Conservation (phyloP, 2,113 vertebrate genomes). For the Protobothrops flavoviridis region DNA sequence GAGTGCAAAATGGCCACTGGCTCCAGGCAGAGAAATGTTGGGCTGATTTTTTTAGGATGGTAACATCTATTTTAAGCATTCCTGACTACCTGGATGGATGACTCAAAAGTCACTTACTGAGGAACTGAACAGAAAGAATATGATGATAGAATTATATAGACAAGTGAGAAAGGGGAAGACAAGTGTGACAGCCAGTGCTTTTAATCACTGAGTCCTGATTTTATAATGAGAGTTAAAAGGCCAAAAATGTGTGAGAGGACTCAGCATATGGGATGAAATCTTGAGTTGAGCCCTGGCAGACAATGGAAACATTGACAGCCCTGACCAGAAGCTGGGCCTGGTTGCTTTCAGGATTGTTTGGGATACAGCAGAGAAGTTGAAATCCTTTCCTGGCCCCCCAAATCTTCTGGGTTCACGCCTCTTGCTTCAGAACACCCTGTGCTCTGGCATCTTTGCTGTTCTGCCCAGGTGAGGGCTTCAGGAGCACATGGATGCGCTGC, state of each 20-base stretch:
- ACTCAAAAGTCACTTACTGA: background rate
- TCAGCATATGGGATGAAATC: background rate
- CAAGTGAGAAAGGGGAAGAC: background rate
- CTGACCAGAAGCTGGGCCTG: background rate
- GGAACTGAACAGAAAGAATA: background rate
- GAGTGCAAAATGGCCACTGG: background rate
- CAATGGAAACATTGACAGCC: background rate
- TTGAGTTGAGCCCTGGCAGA: background rate
- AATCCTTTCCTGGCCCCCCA: background rate
- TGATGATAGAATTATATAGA: background rate
- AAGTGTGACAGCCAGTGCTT: background rate
- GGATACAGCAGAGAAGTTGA: background rate
- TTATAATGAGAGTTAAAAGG: background rate
- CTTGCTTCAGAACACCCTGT: accelerated
- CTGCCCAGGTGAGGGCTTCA: background rate
- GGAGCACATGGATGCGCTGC: background rate
- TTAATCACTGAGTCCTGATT: background rate
- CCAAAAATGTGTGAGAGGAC: background rate
- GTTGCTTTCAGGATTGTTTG: background rate
- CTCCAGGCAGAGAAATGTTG: background rate
- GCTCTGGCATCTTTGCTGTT: too few species aligned
- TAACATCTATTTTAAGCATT: background rate
- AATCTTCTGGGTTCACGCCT: background rate
- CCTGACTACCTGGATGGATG: background rate
- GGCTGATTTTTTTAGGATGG: background rate